Evolutionary conservation across 2,888 invertebrate species (phyloP), one percentile per base, ranked within the genome.

Genomic region (Zonitis immaculata): DNA sequence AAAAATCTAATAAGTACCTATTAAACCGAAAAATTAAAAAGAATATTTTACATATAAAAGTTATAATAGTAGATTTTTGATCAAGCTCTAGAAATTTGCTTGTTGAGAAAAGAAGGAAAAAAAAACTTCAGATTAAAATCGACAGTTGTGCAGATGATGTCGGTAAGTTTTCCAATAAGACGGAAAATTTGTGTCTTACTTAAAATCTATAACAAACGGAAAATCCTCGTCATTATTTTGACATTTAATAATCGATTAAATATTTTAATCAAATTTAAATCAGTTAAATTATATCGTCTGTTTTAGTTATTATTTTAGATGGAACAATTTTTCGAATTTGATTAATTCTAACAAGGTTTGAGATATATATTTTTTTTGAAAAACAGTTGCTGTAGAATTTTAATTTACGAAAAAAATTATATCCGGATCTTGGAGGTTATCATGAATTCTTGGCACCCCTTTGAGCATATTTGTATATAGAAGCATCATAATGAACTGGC

Each of bases 401-500:
- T 44, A 27, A 44, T 44, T 44, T 44, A 14, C n/a, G 26, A 26
- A 27, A 44, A 18, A 26, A 9, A 27, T 25, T 6, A 30, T 20
- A n/a, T 5, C 22, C 16, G 18, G 6, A 14, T 44, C 14, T 7
- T 44, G n/a, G 44, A 18, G 14, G 25, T 27, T 26, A 16, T 44
- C 27, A 18, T 44, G 44, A 28, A 28, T 28, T 26, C 28, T 9
- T 28, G 44, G 44, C 27, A 44, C 27, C 44, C 26, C 18, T 18
- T 16, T 14, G 26, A 16, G 26, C 16, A 27, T 22, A 44, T 27
- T 27, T 25, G 47, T 16, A 43, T 42, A 49, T 44, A 28, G 16
- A 20, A 26, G 14, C 11, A 46, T 47, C 16, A 18, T 47, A 42
- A 48, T 45, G 45, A 32, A 49, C 43, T 42, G 44, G 49, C 43